A percentile compares a stretch with the other conserved stretches of the same genome.
phyloP scores from a whole-genome alignment of 1,140 invertebrate species.

The Lepidotrigona ventralis region DNA sequence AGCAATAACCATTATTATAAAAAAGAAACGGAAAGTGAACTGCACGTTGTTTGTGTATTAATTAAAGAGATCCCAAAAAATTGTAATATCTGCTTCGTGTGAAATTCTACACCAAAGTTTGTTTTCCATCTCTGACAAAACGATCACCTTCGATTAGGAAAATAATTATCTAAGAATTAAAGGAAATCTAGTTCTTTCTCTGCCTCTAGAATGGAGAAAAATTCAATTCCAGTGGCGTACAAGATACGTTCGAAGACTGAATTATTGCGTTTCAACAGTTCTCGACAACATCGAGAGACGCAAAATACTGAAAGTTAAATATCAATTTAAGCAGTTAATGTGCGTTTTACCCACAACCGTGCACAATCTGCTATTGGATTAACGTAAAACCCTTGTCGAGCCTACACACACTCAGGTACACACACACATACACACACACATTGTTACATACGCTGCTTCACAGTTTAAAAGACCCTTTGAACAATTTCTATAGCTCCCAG shows the following conservation, averaged over 20 bases:
- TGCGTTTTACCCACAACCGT: not conserved
- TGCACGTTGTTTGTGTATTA: not conserved
- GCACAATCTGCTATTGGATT: not conserved
- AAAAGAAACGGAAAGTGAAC: not conserved
- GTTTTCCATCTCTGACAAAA: not conserved
- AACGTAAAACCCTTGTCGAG: not conserved
- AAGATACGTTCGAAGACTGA: too few species aligned
- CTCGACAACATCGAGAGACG: not conserved
- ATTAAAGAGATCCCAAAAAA: not conserved
- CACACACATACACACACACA: not conserved
- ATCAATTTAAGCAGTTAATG: not conserved
- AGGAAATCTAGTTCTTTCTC: too few species aligned
- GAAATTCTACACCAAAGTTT: not conserved
- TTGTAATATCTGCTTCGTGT: not conserved
- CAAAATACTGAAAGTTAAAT: not conserved
- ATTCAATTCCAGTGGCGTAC: too few species aligned
- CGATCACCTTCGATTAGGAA: not conserved
- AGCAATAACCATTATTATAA: not conserved
- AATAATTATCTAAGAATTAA: not conserved
- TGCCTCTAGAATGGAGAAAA: too few species aligned
- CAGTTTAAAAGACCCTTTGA: conserved; percentile 2
- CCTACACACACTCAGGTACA: not conserved
- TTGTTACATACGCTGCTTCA: too few species aligned
- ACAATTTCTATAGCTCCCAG: not conserved
- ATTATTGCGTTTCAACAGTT: not conserved